Percentiles rank a stretch among this genome's conserved stretches.
Conservation (phyloP, 2,888 invertebrate species). For the Plutella xylostella region DNA sequence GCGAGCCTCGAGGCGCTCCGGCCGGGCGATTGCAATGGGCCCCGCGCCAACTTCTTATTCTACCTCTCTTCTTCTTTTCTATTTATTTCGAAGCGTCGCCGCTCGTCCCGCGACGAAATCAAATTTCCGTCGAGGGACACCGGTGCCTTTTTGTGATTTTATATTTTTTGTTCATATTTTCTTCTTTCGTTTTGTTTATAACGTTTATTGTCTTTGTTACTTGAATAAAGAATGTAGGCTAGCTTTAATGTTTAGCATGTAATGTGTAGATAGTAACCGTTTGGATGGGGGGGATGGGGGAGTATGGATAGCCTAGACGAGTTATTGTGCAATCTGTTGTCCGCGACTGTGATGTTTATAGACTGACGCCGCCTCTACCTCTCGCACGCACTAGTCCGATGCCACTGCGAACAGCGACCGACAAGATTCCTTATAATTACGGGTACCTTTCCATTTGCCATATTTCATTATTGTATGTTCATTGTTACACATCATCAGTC, state of each 20-base stretch:
- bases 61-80: slow-evolving; percentile 60
- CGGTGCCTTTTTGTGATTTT: slow-evolving; percentile 57
- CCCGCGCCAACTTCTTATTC: slow-evolving; percentile 62
- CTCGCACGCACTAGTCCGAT: slow-evolving; percentile 55
- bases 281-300: slow-evolving; percentile 37
- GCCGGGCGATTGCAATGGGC: slow-evolving; percentile 71
- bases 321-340: slow-evolving; percentile 68
- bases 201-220: slow-evolving; percentile 63
- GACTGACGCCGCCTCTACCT: slow-evolving; percentile 73
- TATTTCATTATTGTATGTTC: slow-evolving; percentile 48
- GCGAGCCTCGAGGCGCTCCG: slow-evolving; percentile 62
- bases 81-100: slow-evolving; percentile 57
- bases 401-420: slow-evolving; percentile 48
- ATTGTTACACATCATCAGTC: too few species aligned
- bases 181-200: slow-evolving; percentile 51
- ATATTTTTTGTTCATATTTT: slow-evolving; percentile 55
- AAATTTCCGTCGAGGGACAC: slow-evolving; percentile 58
- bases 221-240: slow-evolving; percentile 53
- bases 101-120: slow-evolving; percentile 48
- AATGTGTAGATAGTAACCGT: slow-evolving; percentile 45
- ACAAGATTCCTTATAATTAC: slow-evolving; percentile 42
- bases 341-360: slow-evolving; percentile 78
- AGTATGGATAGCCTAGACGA: slow-evolving; percentile 44
- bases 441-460: slow-evolving; percentile 58
- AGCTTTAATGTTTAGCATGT: slow-evolving; percentile 60